Evolutionary conservation across 2,888 invertebrate species (phyloP).

Genomic region (Bruchidius siliquastri): DNA sequence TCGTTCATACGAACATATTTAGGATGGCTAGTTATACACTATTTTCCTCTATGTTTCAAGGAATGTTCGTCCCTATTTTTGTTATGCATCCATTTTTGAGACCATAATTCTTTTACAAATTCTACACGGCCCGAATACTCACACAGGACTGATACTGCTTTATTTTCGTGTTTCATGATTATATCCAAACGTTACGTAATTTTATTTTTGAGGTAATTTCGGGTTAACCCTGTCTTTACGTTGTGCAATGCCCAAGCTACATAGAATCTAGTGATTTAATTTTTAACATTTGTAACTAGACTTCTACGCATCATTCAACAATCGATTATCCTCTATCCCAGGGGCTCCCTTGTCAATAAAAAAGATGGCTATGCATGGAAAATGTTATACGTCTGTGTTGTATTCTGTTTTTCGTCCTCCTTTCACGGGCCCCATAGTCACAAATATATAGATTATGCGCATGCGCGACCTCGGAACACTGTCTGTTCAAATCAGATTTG

Average conservation of each 20-base stretch:
- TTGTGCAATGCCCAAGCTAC: not conserved
- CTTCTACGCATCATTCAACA: not conserved
- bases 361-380: slow-evolving; percentile 18
- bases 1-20: slow-evolving; percentile 27
- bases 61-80: not conserved
- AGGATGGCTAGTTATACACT: slow-evolving; percentile 29
- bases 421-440: slow-evolving; percentile 40
- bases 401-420: slow-evolving; percentile 27
- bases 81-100: not conserved
- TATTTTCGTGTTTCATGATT: not conserved
- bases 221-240: not conserved
- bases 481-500: slow-evolving; percentile 9
- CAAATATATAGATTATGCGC: slow-evolving; percentile 25
- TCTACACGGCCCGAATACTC: not conserved
- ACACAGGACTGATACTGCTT: not conserved
- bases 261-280: not conserved
- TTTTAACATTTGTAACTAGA: not conserved
- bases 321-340: not conserved
- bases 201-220: not conserved
- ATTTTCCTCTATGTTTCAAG: slow-evolving; percentile 15
- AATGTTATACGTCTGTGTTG: slow-evolving; percentile 2
- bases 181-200: not conserved
- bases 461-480: slow-evolving; percentile 42
- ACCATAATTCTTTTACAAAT: not conserved
- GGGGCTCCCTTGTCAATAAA: not conserved